Percentiles rank a stretch among this genome's conserved stretches.
Evolutionary conservation across 2,888 invertebrate species (phyloP).

Genomic region (Dorcus parallelipipedus): DNA sequence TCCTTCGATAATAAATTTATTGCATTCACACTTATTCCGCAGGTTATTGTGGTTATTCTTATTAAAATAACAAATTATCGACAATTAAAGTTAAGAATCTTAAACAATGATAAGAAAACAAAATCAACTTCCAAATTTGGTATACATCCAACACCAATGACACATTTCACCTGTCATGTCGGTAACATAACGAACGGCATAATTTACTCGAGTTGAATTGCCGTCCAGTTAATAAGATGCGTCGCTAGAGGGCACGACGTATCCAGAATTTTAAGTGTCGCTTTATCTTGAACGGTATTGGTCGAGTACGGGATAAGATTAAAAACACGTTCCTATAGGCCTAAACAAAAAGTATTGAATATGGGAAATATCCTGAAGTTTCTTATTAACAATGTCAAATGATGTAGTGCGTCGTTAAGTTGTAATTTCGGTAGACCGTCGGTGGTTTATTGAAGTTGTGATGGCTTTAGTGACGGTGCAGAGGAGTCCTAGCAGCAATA

Average conservation of each 20-base stretch:
- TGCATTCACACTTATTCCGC: no score
- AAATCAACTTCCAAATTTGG: no score
- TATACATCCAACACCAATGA: no score
- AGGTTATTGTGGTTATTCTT: no score
- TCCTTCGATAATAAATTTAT: no score
- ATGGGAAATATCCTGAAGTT: slow-evolving; percentile 45
- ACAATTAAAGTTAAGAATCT: no score
- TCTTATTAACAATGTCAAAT: slow-evolving; percentile 26
- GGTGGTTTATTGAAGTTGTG: slow-evolving; percentile 19
- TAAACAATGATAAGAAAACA: no score
- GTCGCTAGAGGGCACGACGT: slow-evolving; percentile 4
- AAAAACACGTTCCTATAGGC: slow-evolving; percentile 26
- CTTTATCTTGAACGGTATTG: slow-evolving; percentile 12
- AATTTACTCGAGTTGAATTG: no score
- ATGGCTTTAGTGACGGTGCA: slow-evolving; percentile 74
- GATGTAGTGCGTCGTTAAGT: slow-evolving; percentile 20
- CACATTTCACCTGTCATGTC: no score
- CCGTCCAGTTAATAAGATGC: background rate
- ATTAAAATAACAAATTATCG: no score
- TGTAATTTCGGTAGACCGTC: background rate
- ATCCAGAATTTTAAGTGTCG: slow-evolving; percentile 3
- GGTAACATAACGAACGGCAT: no score
- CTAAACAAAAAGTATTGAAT: slow-evolving; percentile 45
- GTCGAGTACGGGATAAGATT: slow-evolving; percentile 13
- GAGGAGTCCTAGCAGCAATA: slow-evolving; percentile 68